A percentile compares a stretch with the other conserved stretches of the same genome.
phyloP scores from a whole-genome alignment of 1,140 invertebrate genomes.

The Nylanderia fulva region DNA sequence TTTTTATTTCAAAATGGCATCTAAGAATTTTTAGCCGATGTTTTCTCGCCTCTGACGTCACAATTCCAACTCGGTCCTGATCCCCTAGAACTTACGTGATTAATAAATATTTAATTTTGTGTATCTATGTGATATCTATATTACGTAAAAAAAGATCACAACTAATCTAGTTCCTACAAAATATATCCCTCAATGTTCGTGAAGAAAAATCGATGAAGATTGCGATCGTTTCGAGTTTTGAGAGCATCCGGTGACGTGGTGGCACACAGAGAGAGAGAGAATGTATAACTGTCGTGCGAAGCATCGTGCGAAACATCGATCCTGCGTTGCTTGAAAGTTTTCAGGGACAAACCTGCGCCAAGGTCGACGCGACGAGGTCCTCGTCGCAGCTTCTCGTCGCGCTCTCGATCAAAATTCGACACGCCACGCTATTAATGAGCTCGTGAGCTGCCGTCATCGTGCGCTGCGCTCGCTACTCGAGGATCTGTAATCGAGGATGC shows the following conservation, averaged over 20 bases:
- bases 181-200: not conserved
- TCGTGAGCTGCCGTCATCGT: constrained; percentile 25
- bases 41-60: too few species aligned
- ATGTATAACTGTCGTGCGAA: constrained; percentile 35
- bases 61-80: too few species aligned
- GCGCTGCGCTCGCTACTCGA: not conserved
- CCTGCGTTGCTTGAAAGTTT: constrained; percentile 35
- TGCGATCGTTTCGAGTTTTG: not conserved
- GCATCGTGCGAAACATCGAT: constrained; percentile 44
- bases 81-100: not conserved
- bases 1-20: too few species aligned
- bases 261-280: constrained; percentile 1
- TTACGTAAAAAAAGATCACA: not conserved
- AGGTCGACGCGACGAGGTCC: constrained; percentile 31
- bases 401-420: constrained; percentile 51
- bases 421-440: constrained; percentile 31
- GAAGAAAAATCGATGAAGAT: not conserved
- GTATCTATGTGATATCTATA: constrained; percentile 1
- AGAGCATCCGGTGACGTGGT: constrained; percentile 9
- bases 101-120: not conserved
- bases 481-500: constrained; percentile 26
- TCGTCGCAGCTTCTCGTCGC: constrained; percentile 54
- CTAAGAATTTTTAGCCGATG: too few species aligned
- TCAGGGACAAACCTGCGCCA: constrained; percentile 53
- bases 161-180: constrained; percentile 3